Evolutionary conservation across 2,113 vertebrate genomes (phyloP).

Genomic region (Climacteris rufus): DNA sequence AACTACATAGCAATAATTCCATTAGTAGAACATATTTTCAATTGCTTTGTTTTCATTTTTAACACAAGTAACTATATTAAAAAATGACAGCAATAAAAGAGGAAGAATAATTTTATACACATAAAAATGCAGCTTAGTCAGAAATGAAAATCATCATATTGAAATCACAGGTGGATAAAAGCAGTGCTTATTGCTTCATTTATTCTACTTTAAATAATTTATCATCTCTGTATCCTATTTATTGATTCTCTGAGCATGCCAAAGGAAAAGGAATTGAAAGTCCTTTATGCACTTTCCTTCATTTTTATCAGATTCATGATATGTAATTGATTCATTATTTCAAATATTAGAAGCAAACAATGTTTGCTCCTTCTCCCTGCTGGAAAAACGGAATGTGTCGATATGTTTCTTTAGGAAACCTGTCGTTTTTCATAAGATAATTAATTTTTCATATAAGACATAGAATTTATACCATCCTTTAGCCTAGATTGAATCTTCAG

Average conservation of each 20-base stretch:
- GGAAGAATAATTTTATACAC: neutral
- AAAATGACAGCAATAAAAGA: neutral
- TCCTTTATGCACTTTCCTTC: neutral
- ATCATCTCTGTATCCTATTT: neutral
- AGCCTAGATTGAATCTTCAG: neutral
- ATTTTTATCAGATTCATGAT: neutral
- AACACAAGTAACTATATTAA: neutral
- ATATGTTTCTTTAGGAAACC: neutral
- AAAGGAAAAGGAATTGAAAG: neutral
- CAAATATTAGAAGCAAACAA: neutral
- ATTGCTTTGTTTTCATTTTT: neutral
- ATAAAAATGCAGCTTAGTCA: neutral
- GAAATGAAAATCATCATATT: neutral
- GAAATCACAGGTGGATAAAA: neutral
- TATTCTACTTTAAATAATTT: slow-evolving; percentile 28
- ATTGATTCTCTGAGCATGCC: neutral
- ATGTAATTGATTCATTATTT: neutral
- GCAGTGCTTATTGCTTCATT: neutral
- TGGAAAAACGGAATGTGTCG: no score
- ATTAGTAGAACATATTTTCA: neutral
- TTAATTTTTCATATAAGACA: neutral
- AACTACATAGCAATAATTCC: neutral
- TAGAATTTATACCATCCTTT: neutral
- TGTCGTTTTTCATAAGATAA: neutral
- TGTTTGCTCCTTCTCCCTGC: neutral